phyloP scores from a whole-genome alignment of 1,140 invertebrate species.

The Maniola jurtina region DNA sequence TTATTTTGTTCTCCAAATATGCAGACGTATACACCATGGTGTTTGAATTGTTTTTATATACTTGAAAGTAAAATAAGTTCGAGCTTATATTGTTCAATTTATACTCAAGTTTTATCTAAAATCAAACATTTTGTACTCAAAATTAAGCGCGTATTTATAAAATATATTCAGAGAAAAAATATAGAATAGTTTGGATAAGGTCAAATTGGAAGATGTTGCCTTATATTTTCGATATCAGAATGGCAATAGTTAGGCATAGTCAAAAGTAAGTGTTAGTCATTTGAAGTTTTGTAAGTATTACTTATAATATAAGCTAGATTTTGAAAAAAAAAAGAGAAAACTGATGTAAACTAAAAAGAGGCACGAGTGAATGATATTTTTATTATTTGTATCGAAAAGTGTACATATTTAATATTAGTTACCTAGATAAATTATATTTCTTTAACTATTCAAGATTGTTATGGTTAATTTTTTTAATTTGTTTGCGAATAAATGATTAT shows the following conservation, averaged over 20 bases:
- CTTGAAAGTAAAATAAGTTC: no score
- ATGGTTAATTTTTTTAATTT: slow-evolving; percentile 36
- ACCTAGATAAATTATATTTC: slow-evolving; percentile 66
- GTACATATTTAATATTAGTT: slow-evolving; percentile 53
- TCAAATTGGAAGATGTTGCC: slow-evolving; percentile 44
- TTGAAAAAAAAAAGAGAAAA: slow-evolving; percentile 6
- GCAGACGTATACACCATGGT: no score
- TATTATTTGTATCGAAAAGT: slow-evolving; percentile 48
- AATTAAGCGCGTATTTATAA: neutral
- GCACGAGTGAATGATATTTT: slow-evolving; percentile 47
- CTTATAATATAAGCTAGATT: slow-evolving; percentile 26
- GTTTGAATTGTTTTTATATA: no score
- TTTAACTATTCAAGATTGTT: slow-evolving; percentile 37
- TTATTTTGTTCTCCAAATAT: no score
- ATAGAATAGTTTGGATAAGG: slow-evolving; percentile 2
- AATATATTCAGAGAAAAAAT: neutral
- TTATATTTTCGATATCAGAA: slow-evolving; percentile 49
- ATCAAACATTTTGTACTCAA: no score
- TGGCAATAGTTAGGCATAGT: slow-evolving; percentile 49
- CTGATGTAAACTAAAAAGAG: slow-evolving; percentile 16
- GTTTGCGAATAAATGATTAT: slow-evolving; percentile 25
- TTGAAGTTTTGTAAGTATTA: slow-evolving; percentile 35
- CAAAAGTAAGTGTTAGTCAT: slow-evolving; percentile 36
- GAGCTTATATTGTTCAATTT: neutral
- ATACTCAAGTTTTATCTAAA: neutral